Evolutionary conservation across 2,113 vertebrate genomes (phyloP).

Genomic region (Myodes glareolus): DNA sequence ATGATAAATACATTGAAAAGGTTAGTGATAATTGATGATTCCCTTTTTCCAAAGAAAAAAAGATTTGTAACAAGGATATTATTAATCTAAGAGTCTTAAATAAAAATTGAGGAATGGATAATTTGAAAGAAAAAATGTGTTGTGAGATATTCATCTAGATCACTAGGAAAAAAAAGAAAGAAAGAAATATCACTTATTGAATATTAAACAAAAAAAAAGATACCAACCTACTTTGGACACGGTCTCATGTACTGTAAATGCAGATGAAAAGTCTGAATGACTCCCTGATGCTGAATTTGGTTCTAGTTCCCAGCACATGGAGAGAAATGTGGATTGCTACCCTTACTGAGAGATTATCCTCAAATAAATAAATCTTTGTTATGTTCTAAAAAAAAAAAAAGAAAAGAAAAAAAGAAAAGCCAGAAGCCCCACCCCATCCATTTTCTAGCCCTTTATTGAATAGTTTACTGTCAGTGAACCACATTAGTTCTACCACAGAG

Average conservation of each 20-base stretch:
- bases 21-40: background rate
- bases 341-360: too few species aligned
- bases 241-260: too few species aligned
- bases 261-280: too few species aligned
- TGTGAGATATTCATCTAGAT: background rate
- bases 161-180: too few species aligned
- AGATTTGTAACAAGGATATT: background rate
- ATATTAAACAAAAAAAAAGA: too few species aligned
- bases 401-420: too few species aligned
- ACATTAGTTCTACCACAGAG: background rate
- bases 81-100: background rate
- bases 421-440: background rate
- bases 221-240: fast-evolving
- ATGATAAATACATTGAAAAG: background rate
- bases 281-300: too few species aligned
- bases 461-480: background rate
- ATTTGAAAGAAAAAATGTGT: background rate
- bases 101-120: background rate
- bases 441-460: background rate
- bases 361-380: too few species aligned
- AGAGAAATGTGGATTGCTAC: too few species aligned
- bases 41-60: background rate
- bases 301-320: too few species aligned
- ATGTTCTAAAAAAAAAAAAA: too few species aligned
- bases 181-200: too few species aligned